Percentiles rank a stretch among this genome's conserved stretches.
Conservation (phyloP, 2,888 invertebrate species). For the Phyllotreta cruciferae region DNA sequence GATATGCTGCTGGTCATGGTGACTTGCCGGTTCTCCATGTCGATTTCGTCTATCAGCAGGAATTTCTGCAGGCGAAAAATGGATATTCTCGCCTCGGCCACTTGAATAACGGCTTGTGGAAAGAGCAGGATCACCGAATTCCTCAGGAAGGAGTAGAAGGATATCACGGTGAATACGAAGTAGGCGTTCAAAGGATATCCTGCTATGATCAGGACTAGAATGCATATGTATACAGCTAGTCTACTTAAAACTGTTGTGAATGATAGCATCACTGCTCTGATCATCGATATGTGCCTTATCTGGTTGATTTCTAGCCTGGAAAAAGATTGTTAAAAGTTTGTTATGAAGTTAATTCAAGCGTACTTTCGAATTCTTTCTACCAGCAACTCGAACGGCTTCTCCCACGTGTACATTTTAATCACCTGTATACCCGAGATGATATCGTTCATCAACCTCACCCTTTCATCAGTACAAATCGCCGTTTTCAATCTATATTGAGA, state of each 20-base stretch:
- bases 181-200: slow-evolving; percentile 66
- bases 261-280: slow-evolving; percentile 70
- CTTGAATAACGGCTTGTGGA: slow-evolving; percentile 70
- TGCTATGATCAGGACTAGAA: slow-evolving; percentile 75
- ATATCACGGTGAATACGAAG: slow-evolving; percentile 76
- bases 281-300: slow-evolving; percentile 68
- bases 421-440: slow-evolving; percentile 66
- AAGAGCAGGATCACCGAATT: slow-evolving; percentile 69
- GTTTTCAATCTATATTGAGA: slow-evolving; percentile 59
- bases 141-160: slow-evolving; percentile 77
- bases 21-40: neutral
- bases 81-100: slow-evolving; percentile 67
- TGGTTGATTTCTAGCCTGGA: slow-evolving; percentile 72
- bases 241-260: slow-evolving; percentile 80
- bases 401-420: slow-evolving; percentile 51
- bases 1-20: neutral
- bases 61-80: slow-evolving; percentile 64
- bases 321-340: slow-evolving; percentile 7
- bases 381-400: slow-evolving; percentile 47
- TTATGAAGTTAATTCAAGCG: slow-evolving; percentile 20
- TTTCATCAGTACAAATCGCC: slow-evolving; percentile 69
- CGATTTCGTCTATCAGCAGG: slow-evolving; percentile 55
- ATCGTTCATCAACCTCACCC: slow-evolving; percentile 73
- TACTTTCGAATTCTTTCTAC: slow-evolving; percentile 43
- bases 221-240: slow-evolving; percentile 81